Base-by-base conservation (phyloP, 2,888 invertebrate genomes). In the Andrena trimmerana region DNA sequence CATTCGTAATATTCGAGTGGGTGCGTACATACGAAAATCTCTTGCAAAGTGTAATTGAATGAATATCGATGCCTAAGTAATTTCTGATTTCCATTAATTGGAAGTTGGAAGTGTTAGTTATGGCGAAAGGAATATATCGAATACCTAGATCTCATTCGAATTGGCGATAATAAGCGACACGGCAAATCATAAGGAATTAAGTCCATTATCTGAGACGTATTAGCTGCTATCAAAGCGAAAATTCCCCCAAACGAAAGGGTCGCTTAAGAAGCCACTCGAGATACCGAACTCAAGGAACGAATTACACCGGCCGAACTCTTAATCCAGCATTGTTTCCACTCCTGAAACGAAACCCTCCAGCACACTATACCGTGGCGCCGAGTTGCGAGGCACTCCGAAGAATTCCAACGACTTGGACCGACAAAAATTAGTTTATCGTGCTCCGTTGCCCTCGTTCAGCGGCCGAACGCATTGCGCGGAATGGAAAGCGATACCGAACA, bases 241-340 rank as follows among this genome's bases (percentile, higher is more conserved):
- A 67, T 59, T 59, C 27, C n/a, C 31, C 27, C 20, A 59, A 60
- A 75, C 50, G 54, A 54, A 66, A 57, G 24, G 24, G 27, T n/a
- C 78, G 67, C 42, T 74, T 63, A 59, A 76, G 63, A 48, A 57
- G 31, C 70, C 33, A 65, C 66, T 66, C 31, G 65, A 70, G 57
- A 70, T 77, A 24, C 31, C 31, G 50, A 65, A 66, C 77, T 66
- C 59, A 70, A 59, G 36, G 79, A 80, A 77, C 65, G 77, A 77
- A 77, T 70, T 77, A 70, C 70, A 60, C n/a, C 70, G 60, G 70
- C 70, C 70, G 59, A 77, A 77, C 79, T 66, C 70, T 77, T 70
- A 72, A 77, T 72, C 50, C 59, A 29, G 42, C 65, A 69, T 70
- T 70, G 76, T 75, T 79, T 78, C 29, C 63, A 16, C 27, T 48